Base-by-base conservation (phyloP, 2,797 vertebrate species). In the Columba guinea region DNA sequence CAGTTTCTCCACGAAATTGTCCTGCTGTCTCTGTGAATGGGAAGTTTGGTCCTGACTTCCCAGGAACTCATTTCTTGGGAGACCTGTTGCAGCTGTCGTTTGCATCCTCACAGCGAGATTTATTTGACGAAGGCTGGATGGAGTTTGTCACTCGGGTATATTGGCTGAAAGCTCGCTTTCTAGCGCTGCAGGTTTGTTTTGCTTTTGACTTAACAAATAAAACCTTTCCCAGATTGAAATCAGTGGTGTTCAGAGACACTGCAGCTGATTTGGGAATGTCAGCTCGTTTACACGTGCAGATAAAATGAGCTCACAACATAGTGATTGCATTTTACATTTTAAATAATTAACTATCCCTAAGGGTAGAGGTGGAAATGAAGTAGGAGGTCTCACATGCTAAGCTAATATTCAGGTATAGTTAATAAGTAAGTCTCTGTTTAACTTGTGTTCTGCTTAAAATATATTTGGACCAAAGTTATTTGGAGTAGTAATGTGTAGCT, bases 91-190 rank as follows among this genome's bases (percentile, higher is more conserved):
- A 99, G 86, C 94, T 99, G 82, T 98, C 98, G 0, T 98, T 99
- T 10, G 99, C 99, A 3, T 99, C 99, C 0, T 99, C 99, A 3
- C 99, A 99, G 87, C 97, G 97, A n/a, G 99, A 99, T 92, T 94
- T 99, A 37, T 99, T 99, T 94, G 98, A 98, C 95, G 98, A 98
- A 2, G 97, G 97, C 90, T 99, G 99, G 99, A 95, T 99, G 74
- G 98, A 98, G 69, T 98, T 99, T 62, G 98, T 99, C 63, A 98
- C 99, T 59, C 98, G 99, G 0, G 99, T 99, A 46, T 99, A 99
- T 70, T 99, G 99, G 99, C 98, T 99, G 62, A 99, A 99, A 95
- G 99, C 99, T 23, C 98, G 99, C 9, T 99, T 99, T 74, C 97
- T 99, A 53, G 98, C 99, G 8, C 96, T 99, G 63, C 99, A 99